Conservation (phyloP, 64 coral and sea anemone species). For the Porites australiensis region DNA sequence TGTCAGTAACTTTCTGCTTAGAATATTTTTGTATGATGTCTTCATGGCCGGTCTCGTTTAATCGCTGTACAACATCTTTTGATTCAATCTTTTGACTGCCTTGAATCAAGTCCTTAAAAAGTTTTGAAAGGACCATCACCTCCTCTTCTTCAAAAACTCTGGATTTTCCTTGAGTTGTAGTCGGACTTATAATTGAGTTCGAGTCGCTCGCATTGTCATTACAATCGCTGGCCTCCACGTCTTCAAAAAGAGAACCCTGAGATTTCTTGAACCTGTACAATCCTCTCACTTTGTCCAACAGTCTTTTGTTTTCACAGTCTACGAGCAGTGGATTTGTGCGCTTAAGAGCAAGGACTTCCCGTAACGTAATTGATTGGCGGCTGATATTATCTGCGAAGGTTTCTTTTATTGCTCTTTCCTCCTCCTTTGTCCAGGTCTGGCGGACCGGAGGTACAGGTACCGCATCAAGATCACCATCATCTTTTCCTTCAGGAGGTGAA, state of each 20-base stretch:
- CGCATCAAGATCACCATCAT: not conserved
- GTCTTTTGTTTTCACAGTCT: not conserved
- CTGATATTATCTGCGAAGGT: not conserved
- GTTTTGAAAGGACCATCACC: not conserved
- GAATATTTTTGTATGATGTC: not conserved
- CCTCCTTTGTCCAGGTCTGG: not conserved
- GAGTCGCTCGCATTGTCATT: not conserved
- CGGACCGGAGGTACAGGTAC: not conserved
- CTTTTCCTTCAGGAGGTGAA: not conserved
- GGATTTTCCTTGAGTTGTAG: not conserved
- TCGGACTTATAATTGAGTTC: not conserved
- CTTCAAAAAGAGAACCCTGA: not conserved
- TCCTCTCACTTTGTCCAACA: not conserved
- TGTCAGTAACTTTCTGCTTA: constrained; percentile 14
- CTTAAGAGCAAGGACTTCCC: constrained; percentile 3
- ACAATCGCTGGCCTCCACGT: not conserved
- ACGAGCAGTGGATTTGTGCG: not conserved
- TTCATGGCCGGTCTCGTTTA: not conserved
- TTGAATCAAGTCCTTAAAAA: constrained; percentile 26
- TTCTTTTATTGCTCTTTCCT: not conserved
- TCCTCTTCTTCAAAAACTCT: constrained; percentile 11
- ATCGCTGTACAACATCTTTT: not conserved
- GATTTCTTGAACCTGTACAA: constrained; percentile 4
- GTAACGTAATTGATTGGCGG: not conserved
- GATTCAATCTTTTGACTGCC: not conserved